Conservation (phyloP, 2,888 invertebrate genomes). For the Campaea margaritaria region DNA sequence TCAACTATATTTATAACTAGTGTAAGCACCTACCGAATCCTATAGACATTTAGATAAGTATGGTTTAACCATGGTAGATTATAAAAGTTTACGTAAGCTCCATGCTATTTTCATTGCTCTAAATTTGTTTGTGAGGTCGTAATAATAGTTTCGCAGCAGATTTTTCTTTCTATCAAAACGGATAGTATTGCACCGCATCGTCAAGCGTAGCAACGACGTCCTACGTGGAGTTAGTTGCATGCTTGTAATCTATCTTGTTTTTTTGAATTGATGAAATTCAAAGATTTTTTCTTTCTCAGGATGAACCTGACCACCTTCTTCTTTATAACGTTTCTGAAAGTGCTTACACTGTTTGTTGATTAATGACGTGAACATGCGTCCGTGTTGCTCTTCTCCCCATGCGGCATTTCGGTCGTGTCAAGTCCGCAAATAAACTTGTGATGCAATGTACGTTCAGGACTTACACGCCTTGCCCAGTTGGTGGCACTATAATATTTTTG, state of each 20-base stretch:
- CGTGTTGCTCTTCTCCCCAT: slow-evolving; percentile 41
- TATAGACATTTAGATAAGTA: too few relatives aligned
- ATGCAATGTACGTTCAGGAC: slow-evolving; percentile 62
- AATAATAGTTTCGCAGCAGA: slow-evolving; percentile 30
- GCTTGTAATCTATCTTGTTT: slow-evolving; percentile 4
- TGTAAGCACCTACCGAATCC: too few relatives aligned
- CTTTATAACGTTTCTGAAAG: slow-evolving; percentile 12
- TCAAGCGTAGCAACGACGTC: slow-evolving; percentile 1
- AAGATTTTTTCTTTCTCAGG: not conserved
- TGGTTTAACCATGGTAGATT: not conserved
- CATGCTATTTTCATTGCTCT: slow-evolving; percentile 14
- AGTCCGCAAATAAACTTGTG: slow-evolving; percentile 72
- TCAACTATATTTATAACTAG: too few relatives aligned
- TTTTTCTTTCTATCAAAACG: slow-evolving; percentile 49
- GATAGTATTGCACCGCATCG: slow-evolving; percentile 46
- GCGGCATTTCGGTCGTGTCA: slow-evolving; percentile 62
- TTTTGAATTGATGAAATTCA: not conserved
- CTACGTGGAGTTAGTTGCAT: too few relatives aligned
- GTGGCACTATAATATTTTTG: slow-evolving; percentile 46
- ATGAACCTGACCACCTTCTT: not conserved
- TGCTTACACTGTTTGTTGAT: slow-evolving; percentile 23
- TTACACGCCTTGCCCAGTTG: slow-evolving; percentile 45
- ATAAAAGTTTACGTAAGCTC: too few relatives aligned
- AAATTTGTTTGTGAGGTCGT: slow-evolving; percentile 41
- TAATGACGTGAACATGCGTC: slow-evolving; percentile 43